Evolutionary conservation across 2,113 vertebrate genomes (phyloP), one percentile per base, ranked within the genome.

Genomic region (Leucopsar rothschildi): DNA sequence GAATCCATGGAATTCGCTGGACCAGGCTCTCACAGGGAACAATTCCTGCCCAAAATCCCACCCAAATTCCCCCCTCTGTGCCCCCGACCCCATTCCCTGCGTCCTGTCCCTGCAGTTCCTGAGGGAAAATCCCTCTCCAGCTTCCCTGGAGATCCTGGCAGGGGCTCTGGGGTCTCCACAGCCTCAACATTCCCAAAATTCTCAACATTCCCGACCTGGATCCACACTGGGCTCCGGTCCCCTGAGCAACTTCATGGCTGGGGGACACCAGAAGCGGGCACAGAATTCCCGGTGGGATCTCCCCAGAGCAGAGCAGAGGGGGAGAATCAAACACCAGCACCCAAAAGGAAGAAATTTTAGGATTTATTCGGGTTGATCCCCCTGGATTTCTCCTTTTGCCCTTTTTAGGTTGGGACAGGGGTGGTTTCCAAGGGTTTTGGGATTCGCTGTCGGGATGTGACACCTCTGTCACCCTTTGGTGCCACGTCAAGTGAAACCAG

Each of bases 231-330:
- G 8, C 33, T 63, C 39, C 40, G 33, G 6, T 2, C n/a, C n/a
- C 16, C 15, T 29, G 25, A 61, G 8, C 49, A n/a, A 7, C 4
- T 27, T 17, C 8, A 1, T 3, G 27, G 47, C 14, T 42, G 21
- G 44, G 12, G 52, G 17, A 21, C 29, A 21, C 13, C 52, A 31
- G 31, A 22, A 24, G 3, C 0, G 0, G 37, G 14, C 12, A 18
- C 31, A 2, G 28, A 59, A 82, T 69, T 77, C 53, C 61, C 0
- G 0, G 7, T 31, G 52, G 61, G 61, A 52, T 50, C 61, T 9
- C 71, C 15, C 14, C 40, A 4, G 27, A 45, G 50, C 29, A 13
- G 27, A 45, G 50, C 29, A 13, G 12, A 40, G 82, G 6, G 23
- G 35, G 8, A 42, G 13, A 42, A 50, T 13, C 16, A 21, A 66